A percentile compares a stretch with the other conserved stretches of the same genome.
Conservation (phyloP, 2,113 vertebrate species). For the Sturnira hondurensis region DNA sequence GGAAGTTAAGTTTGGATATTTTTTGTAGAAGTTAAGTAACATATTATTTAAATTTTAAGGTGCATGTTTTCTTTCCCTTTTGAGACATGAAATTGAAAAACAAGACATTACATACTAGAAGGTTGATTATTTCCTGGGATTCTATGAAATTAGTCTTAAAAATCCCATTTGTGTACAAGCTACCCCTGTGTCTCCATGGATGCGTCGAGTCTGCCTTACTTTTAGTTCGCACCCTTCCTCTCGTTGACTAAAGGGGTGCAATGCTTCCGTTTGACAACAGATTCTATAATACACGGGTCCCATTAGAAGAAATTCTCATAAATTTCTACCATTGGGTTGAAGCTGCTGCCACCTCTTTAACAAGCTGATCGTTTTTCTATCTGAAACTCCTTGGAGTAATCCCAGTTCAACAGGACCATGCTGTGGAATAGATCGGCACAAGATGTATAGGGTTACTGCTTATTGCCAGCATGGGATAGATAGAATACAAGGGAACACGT, state of each 20-base stretch:
- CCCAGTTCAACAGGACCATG: neutral
- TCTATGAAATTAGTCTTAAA: conserved; percentile 21
- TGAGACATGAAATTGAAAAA: conserved; percentile 21
- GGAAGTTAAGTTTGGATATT: conserved; percentile 42
- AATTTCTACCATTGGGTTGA: neutral
- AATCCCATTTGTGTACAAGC: neutral
- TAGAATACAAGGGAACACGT: neutral
- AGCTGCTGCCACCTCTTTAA: neutral
- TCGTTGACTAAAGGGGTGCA: neutral
- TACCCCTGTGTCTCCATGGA: neutral
- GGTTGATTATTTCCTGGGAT: neutral
- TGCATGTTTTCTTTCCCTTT: conserved; percentile 29
- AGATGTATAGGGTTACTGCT: neutral
- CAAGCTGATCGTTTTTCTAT: neutral
- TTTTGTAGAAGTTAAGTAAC: conserved; percentile 16
- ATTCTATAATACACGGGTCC: neutral
- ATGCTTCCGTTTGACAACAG: neutral
- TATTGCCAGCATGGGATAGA: no score
- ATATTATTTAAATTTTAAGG: neutral
- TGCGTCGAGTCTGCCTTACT: neutral
- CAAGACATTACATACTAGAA: neutral
- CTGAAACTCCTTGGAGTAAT: neutral
- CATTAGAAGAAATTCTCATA: neutral
- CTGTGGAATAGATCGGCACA: neutral
- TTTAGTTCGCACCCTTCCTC: neutral